Evolutionary conservation across 2,113 vertebrate species (phyloP).

Genomic region (Neodon shergylaensis): DNA sequence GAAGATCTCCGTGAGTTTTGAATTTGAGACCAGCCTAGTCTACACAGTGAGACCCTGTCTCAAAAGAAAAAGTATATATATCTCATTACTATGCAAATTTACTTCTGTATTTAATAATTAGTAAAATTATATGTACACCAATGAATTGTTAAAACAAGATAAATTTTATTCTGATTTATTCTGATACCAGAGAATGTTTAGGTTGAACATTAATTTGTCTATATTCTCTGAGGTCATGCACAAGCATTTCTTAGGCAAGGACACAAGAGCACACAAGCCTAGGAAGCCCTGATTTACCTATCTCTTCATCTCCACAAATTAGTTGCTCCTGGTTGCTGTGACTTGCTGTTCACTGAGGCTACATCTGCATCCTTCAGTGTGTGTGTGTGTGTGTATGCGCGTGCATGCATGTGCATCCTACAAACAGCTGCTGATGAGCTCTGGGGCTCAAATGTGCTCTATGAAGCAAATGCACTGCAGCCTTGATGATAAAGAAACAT

Average conservation of each 20-base stretch:
- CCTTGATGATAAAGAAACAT: neutral
- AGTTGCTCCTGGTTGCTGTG: neutral
- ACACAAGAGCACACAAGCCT: neutral
- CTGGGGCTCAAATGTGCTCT: neutral
- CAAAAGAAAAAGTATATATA: neutral
- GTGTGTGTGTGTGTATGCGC: neutral
- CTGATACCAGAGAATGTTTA: neutral
- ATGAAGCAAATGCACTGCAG: neutral
- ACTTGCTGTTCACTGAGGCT: neutral
- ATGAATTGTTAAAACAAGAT: neutral
- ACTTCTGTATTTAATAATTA: neutral
- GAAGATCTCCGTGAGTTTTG: neutral
- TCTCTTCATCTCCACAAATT: neutral
- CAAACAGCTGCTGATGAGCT: neutral
- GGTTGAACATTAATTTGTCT: neutral
- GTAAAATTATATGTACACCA: neutral
- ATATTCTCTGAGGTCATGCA: neutral
- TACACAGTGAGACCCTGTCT: neutral
- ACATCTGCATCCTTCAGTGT: neutral
- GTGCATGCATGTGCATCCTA: neutral
- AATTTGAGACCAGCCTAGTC: neutral
- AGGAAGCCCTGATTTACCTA: neutral
- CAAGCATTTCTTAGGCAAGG: neutral
- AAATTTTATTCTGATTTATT: neutral
- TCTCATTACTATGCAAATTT: neutral